Base-by-base conservation (phyloP, 1,140 invertebrate species). In the Acromyrmex echinatior region DNA sequence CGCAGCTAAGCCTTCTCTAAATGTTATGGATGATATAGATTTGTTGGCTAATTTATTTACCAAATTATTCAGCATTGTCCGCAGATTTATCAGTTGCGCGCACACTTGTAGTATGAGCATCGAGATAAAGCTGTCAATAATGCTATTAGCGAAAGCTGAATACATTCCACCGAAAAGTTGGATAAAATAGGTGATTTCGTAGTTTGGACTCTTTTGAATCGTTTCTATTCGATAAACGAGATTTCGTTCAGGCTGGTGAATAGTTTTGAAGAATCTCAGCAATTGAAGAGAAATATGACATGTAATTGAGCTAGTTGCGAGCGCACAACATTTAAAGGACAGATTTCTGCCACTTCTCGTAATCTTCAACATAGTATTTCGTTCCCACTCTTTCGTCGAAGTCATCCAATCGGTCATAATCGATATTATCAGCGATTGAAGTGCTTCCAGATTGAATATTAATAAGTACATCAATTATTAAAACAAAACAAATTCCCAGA, bases 171-270 rank as follows among this genome's bases (percentile, higher is more conserved):
- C 63, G 1, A 25, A 70, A 7, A 80, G 12, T 91, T 96, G 96
- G 49, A 95, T 93, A 0, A 92, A 14, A 86, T 95, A 96, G 0
- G 94, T 96, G 7, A 96, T 68, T 87, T 96, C 94, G 79, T 95
- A 96, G 0, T 93, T 93, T 12, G 96, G 95, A 9, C 93, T 95
- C 45, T 92, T 92, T 51, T 92, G 92, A 0, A 93, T 93, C 76
- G 95, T 91, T 4, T 51, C 7, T 2, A 70, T 39, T 0, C 21
- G 78, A 16, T 80, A 80, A 21, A 80, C 4, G 7, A 80, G 49
- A 2, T 10, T 5, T 16, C 65, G 78, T 56, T 56, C 28, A 16
- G 63, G 21, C 14, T 70, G 31, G 3, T 70, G n/a, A 10, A 70
- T 35, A 16, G 16, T 70, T 39, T 35, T 66, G 7, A 56, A 53